Conservation (phyloP, 2,888 invertebrate species). For the Eilema sororculum region DNA sequence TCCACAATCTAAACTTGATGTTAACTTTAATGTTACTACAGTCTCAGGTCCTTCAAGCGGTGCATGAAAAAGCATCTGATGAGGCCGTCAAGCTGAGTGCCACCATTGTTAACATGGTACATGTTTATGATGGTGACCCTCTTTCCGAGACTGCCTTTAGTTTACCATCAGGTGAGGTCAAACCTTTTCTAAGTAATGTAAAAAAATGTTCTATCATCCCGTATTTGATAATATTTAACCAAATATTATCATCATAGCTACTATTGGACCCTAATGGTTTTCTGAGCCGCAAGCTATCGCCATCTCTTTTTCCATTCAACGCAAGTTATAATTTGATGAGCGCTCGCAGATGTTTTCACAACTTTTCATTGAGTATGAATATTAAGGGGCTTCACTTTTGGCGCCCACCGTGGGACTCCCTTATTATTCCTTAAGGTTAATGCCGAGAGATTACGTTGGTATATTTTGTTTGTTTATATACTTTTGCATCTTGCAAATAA, state of each 20-base stretch:
- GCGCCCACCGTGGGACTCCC: constrained; percentile 67
- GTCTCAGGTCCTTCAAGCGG: no score
- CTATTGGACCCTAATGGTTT: constrained; percentile 21
- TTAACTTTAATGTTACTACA: no score
- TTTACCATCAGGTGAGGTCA: no score
- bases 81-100: no score
- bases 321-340: constrained; percentile 78
- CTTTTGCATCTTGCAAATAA: constrained; percentile 1
- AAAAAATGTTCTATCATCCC: no score
- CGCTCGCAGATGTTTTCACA: constrained; percentile 64
- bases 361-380: constrained; percentile 76
- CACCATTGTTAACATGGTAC: no score
- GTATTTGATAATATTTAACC: background rate
- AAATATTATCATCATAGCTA: background rate
- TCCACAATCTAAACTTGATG: background rate
- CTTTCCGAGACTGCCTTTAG: no score
- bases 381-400: constrained; percentile 70
- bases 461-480: constrained; percentile 21
- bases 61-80: no score
- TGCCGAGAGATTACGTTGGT: constrained; percentile 20
- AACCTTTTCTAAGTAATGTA: no score
- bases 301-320: constrained; percentile 44
- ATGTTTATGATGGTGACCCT: no score
- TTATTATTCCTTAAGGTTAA: constrained; percentile 40
- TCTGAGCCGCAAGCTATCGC: constrained; percentile 22